phyloP scores from a whole-genome alignment of 2,113 vertebrate species.

The Colius striatus region DNA sequence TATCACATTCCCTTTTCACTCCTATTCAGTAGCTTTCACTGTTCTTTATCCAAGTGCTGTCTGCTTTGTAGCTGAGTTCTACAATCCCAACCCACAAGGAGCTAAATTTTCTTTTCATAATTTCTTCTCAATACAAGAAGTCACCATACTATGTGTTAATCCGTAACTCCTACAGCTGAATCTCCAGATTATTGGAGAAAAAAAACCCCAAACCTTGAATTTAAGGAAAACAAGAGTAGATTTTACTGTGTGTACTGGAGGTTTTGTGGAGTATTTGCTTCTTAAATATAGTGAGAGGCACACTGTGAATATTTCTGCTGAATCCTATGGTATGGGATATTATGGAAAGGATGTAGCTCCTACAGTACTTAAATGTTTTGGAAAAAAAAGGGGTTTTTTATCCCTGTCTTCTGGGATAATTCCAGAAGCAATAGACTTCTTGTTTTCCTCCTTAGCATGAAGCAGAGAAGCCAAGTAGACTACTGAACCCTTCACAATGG shows the following conservation, averaged over 20 bases:
- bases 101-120: not conserved
- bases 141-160: not conserved
- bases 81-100: not conserved
- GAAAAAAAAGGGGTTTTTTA: not conserved
- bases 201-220: not conserved
- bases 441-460: not conserved
- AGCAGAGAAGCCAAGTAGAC: slow-evolving; percentile 25
- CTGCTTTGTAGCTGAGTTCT: not conserved
- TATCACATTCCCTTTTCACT: not conserved
- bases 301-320: not conserved
- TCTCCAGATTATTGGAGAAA: not conserved
- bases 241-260: not conserved
- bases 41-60: not conserved
- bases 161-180: not conserved
- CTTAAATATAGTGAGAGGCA: not conserved
- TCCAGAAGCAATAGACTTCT: not conserved
- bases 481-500: not conserved
- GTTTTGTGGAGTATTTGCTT: not conserved
- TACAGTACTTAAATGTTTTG: not conserved
- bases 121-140: accelerated
- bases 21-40: not conserved
- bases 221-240: not conserved
- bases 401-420: not conserved
- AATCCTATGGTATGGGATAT: not conserved
- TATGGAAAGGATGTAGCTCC: not conserved